Conservation (phyloP, 1,140 invertebrate species). For the Anoplophora glabripennis region DNA sequence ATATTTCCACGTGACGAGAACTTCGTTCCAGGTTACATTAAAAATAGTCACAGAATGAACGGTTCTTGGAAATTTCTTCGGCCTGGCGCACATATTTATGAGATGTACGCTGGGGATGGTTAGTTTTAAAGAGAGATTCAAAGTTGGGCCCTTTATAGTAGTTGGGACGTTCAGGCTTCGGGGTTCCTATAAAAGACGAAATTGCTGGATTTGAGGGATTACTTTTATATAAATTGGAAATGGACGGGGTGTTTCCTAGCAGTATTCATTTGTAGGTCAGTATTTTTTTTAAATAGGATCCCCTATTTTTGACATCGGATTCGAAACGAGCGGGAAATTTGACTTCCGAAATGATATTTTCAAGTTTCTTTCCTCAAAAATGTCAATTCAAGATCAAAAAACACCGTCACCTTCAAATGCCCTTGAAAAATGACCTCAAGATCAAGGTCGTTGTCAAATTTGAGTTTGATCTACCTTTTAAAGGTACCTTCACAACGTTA, state of each 20-base stretch:
- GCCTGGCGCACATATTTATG: slow-evolving; percentile 33
- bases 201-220: background rate
- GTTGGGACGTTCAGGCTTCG: slow-evolving; percentile 11
- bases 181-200: slow-evolving; percentile 22
- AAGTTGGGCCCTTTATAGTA: slow-evolving; percentile 8
- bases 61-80: slow-evolving; percentile 21
- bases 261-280: slow-evolving; percentile 3
- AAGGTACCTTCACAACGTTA: no score
- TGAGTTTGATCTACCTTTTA: no score
- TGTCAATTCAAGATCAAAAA: no score
- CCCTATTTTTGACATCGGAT: no score
- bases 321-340: no score
- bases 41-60: slow-evolving; percentile 28
- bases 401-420: no score
- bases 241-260: background rate
- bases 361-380: no score
- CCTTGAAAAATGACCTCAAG: no score
- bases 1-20: slow-evolving; percentile 40
- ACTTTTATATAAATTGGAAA: background rate
- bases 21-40: slow-evolving; percentile 38
- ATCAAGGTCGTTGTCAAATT: no score
- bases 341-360: no score
- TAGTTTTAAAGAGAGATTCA: slow-evolving; percentile 20
- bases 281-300: no score
- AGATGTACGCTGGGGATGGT: slow-evolving; percentile 34